Base-by-base conservation (phyloP, 2,888 invertebrate genomes). In the Choreutis nemorana region DNA sequence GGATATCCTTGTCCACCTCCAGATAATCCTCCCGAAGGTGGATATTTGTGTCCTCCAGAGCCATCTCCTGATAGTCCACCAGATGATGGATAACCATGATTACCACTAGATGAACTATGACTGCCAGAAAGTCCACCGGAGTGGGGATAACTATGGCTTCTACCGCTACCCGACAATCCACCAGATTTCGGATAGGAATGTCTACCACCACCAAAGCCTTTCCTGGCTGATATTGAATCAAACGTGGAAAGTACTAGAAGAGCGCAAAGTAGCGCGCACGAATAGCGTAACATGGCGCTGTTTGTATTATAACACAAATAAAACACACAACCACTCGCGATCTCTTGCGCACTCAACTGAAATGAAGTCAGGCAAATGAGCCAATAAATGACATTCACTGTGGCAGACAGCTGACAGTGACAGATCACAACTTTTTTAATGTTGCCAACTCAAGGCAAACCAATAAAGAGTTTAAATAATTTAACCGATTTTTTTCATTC, bases 341-440 rank as follows among this genome's bases (percentile, higher is more conserved):
- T 39, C 48, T 47, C 48, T 28, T 44, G 45, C 50, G 50, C 49
- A 48, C 30, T 30, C 13, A 25, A 34, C 38, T 36, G 30, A 41
- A 35, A 31, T 37, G 37, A 36, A 29, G 29, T 29, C 28, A 11
- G 8, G 14, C 12, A 21, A 14, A 21, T 10, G 10, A 21, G n/a
- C n/a, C 2, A 21, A 21, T 10, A n/a, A 9, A 21, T 21, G n/a
- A 7, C 2, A 21, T 21, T 21, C 2, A 21, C 22, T 6, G 26
- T 18, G 14, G 23, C 29, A 29, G 31, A 31, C 28, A n/a, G n/a
- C n/a, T n/a, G n/a, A n/a, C n/a, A n/a, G n/a, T n/a, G n/a, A n/a
- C n/a, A n/a, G n/a, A n/a, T n/a, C n/a, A n/a, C n/a, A n/a, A n/a
- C n/a, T n/a, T n/a, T n/a, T n/a, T 6, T 18, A 18, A 18, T 18